Percentiles rank a stretch among this genome's conserved stretches.
These are phyloP conservation scores for Anadara kagoshimensis DNA, from an alignment of 1,140 invertebrate species.

Conservation along the genomic window DNA sequence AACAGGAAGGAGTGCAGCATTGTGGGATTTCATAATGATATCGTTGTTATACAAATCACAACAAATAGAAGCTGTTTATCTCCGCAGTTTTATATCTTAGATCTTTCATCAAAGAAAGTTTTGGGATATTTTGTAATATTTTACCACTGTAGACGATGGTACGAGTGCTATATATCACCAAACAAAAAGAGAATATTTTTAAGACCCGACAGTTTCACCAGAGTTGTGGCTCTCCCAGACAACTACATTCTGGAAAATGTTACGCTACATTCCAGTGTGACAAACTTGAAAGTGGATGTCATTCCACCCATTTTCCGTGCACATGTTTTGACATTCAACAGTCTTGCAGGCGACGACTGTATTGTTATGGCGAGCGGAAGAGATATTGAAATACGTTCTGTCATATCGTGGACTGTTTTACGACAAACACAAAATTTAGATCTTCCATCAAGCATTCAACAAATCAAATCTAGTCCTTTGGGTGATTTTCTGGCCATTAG, in stretches of 20 bases:
- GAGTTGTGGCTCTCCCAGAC: conserved; percentile 51
- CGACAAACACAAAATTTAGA: conserved; percentile 40
- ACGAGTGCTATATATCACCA: conserved; percentile 62
- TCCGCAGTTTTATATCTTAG: conserved; percentile 57
- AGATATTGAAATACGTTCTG: conserved; percentile 43
- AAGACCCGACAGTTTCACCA: conserved; percentile 56
- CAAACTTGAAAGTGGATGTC: conserved; percentile 25
- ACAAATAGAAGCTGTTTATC: conserved; percentile 50
- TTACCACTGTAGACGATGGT: conserved; percentile 55
- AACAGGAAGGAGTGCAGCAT: conserved; percentile 49
- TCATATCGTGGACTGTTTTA: conserved; percentile 41
- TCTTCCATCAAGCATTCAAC: conserved; percentile 51
- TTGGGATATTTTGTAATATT: conserved; percentile 56
- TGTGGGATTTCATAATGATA: conserved; percentile 46
- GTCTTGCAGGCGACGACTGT: conserved; percentile 43
- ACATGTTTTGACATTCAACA: conserved; percentile 50
- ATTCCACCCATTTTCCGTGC: conserved; percentile 42
- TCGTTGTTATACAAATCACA: conserved; percentile 54
- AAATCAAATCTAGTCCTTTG: conserved; percentile 55
- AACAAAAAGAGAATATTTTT: conserved; percentile 49
- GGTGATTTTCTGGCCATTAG: conserved; percentile 55
- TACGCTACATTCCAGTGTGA: conserved; percentile 19
- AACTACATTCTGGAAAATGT: conserved; percentile 55
- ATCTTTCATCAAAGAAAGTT: conserved; percentile 42
- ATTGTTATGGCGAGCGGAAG: conserved; percentile 36